Evolutionary conservation across 2,888 invertebrate species (phyloP).

Genomic region (Hemistola chrysoprasaria): DNA sequence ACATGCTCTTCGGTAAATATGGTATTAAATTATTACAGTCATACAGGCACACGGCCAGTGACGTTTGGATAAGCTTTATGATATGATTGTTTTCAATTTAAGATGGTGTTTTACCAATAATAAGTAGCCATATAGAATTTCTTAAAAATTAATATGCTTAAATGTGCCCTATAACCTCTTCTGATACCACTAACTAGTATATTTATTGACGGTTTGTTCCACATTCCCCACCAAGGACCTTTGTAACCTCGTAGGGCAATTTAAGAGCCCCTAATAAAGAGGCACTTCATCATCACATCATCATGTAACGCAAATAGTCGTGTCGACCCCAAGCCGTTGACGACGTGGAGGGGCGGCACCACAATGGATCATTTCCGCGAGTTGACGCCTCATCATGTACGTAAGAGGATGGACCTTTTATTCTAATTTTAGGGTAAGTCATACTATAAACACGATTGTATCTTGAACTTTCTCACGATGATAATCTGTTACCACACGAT

Average conservation of each 20-base stretch:
- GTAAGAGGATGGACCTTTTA: constrained; percentile 48
- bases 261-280: constrained; percentile 52
- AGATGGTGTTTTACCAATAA: too few species aligned
- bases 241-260: constrained; percentile 34
- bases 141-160: too few species aligned
- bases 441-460: neutral
- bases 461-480: constrained; percentile 23
- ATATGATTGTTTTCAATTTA: too few species aligned
- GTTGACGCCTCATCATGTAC: constrained; percentile 59
- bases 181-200: constrained; percentile 9
- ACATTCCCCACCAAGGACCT: constrained; percentile 26
- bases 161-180: neutral
- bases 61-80: too few species aligned
- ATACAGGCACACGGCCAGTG: too few species aligned
- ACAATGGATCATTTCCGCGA: constrained; percentile 74
- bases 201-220: constrained; percentile 26
- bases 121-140: too few species aligned
- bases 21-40: too few species aligned
- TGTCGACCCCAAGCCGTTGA: constrained; percentile 50
- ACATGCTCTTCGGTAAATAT: too few species aligned
- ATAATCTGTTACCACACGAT: neutral
- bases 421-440: constrained; percentile 38
- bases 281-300: constrained; percentile 61
- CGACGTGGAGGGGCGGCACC: constrained; percentile 47
- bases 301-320: constrained; percentile 54